phyloP scores from a whole-genome alignment of 1,140 invertebrate species.

The Paraescarpia echinospica region DNA sequence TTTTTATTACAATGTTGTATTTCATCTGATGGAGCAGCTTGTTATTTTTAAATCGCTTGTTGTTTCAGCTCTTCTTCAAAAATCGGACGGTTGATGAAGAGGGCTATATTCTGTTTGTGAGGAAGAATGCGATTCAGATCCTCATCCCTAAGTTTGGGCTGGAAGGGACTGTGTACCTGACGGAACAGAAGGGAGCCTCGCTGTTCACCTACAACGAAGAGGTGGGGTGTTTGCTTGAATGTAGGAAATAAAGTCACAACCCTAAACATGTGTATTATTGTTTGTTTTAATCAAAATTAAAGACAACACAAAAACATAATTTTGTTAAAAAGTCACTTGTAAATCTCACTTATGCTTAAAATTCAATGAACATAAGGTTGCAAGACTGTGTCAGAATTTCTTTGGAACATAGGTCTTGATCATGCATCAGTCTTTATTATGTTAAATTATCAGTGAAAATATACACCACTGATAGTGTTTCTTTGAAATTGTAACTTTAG shows the following conservation, averaged over 20 bases:
- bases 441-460: no score
- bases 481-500: no score
- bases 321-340: no score
- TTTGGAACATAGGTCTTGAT: no score
- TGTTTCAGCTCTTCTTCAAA: conserved; percentile 75
- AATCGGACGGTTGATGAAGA: conserved; percentile 78
- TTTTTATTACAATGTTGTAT: conserved; percentile 11
- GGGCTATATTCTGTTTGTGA: conserved; percentile 85
- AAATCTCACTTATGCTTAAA: no score
- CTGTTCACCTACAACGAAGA: conserved; percentile 72
- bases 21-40: neutral
- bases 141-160: conserved; percentile 94
- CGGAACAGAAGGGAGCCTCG: conserved; percentile 38
- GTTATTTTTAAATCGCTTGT: conserved; percentile 26
- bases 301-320: no score
- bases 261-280: no score
- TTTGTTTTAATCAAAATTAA: no score
- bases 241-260: neutral
- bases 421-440: no score
- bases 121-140: conserved; percentile 95
- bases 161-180: conserved; percentile 87
- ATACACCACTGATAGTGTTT: no score
- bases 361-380: no score
- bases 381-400: no score
- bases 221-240: conserved; percentile 57